Base-by-base conservation (phyloP, 1,140 invertebrate genomes). In the Cydia amplana region DNA sequence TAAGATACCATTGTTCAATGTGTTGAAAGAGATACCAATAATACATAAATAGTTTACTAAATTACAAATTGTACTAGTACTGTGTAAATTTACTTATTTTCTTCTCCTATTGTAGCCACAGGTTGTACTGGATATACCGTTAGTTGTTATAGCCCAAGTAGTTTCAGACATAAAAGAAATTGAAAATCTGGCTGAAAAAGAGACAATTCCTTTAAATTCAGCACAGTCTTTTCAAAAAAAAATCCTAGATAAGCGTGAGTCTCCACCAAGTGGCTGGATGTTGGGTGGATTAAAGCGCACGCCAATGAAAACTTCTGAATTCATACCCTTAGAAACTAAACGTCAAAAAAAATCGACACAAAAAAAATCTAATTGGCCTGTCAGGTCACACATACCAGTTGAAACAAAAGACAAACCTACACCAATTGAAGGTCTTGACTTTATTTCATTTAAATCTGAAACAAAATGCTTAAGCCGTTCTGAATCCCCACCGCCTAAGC, bases 131-230 rank as follows among this genome's bases (percentile, higher is more conserved):
- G 28, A 18, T 20, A 74, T 63, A 55, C 73, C 73, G 1, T 23
- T 49, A 5, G 49, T 23, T 14, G 40, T 60, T 14, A 43, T 40
- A 28, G 32, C 32, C 65, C 9, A 40, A 70, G 28, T 70, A 7
- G 32, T 10, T 0, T 70, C 65, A 70, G 28, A 70, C 32, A 70
- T 70, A 36, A 10, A 70, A 70, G 32, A 28, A 40, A 70, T 70
- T n/a, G 65, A 70, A 9, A 6, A 36, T 7, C 32, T 70, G 6
- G 65, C 65, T 70, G 28, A 16, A 40, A 70, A 40, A 36, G 28
- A 70, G n/a, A 70, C 32, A 7, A 70, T 70, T 18, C 14, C 14
- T 36, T 70, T 70, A 70, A 36, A 12, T 14, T 40, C 14, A 70
- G 5, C 28, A 6, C 12, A 70, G 14, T 70, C n/a, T 40, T 70